Evolutionary conservation across 2,113 vertebrate species (phyloP).

Genomic region (Todiramphus chloris): DNA sequence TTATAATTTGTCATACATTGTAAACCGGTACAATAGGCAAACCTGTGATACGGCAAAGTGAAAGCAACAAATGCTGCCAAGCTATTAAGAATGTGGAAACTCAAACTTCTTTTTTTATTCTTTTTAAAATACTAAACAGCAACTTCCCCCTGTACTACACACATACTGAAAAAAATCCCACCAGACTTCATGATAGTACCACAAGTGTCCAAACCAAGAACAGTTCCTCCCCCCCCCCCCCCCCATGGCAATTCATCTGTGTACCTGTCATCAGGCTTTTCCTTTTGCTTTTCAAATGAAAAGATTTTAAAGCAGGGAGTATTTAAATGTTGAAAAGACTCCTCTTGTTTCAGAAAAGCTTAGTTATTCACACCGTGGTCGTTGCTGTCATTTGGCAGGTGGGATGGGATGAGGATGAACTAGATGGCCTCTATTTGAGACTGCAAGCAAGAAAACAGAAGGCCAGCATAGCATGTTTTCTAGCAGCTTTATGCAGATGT

Average conservation of each 20-base stretch:
- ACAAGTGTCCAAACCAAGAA: neutral
- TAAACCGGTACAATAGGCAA: conserved; percentile 78
- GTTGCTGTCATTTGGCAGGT: conserved; percentile 44
- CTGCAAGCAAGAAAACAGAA: conserved; percentile 67
- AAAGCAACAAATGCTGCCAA: conserved; percentile 67
- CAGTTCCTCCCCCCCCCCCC: neutral
- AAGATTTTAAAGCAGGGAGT: neutral
- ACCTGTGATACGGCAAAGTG: conserved; percentile 63
- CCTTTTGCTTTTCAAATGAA: neutral
- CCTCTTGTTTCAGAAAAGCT: conserved; percentile 35
- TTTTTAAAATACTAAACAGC: neutral
- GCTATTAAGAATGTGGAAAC: conserved; percentile 57
- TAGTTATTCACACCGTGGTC: neutral
- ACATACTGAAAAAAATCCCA: neutral
- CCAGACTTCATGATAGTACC: neutral
- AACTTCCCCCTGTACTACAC: conserved; percentile 16
- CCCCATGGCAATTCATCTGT: neutral
- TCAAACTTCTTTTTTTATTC: neutral
- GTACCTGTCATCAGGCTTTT: conserved; percentile 1
- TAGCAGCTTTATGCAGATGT: conserved; percentile 74
- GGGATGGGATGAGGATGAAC: conserved; percentile 62
- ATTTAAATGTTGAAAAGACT: neutral
- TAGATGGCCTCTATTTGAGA: conserved; percentile 47
- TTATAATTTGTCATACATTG: conserved; percentile 61
- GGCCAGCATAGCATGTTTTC: conserved; percentile 67